Conservation (phyloP, 2,797 vertebrate genomes). For the Scarus forsteni region DNA sequence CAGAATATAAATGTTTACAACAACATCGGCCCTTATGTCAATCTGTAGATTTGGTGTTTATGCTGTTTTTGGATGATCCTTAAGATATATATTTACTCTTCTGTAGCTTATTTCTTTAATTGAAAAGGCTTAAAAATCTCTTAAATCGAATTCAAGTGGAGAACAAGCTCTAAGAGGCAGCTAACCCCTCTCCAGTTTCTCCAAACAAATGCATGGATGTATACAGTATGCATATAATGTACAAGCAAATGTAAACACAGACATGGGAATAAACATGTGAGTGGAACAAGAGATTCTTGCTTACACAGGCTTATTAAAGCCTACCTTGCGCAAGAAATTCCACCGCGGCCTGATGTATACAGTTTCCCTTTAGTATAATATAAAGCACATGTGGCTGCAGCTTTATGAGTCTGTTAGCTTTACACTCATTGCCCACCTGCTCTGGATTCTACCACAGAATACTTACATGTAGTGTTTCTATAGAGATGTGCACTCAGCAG, state of each 20-base stretch:
- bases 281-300: constrained; percentile 1
- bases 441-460: constrained; percentile 14
- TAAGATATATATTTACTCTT: background rate
- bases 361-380: constrained; percentile 7
- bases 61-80: background rate
- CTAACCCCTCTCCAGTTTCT: constrained; percentile 2
- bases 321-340: background rate
- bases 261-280: background rate
- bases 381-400: constrained; percentile 15
- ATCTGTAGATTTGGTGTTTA: too few species aligned
- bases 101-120: background rate
- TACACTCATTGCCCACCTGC: constrained; percentile 23
- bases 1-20: background rate
- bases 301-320: constrained; percentile 5
- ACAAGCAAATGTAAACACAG: background rate
- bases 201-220: background rate
- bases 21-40: too few species aligned
- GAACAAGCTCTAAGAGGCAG: background rate
- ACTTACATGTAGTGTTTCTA: constrained; percentile 21
- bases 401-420: constrained; percentile 11
- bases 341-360: background rate
- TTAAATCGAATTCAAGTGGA: constrained; percentile 10
- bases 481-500: constrained; percentile 26
- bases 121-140: background rate
- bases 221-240: background rate